A percentile compares a stretch with the other conserved stretches of the same genome.
phyloP scores from a whole-genome alignment of 2,797 vertebrate species.

The Pelobates cultripes region DNA sequence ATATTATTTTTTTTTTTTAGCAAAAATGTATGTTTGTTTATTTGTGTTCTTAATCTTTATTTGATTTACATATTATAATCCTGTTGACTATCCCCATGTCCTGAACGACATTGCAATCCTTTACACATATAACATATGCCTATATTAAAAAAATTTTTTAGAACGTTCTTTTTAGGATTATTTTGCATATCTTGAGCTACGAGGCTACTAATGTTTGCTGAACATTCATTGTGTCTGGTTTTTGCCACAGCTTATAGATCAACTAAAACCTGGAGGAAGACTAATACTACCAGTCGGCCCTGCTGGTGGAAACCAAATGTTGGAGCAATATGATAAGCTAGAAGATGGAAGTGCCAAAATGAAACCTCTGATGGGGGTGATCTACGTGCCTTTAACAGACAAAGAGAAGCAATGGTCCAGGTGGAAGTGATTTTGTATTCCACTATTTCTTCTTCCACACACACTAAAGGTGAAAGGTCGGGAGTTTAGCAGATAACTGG shows the following conservation, averaged over 20 bases:
- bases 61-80: too few relatives aligned
- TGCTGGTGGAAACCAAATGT: conserved; percentile 97
- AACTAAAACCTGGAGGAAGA: conserved; percentile 95
- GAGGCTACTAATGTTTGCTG: too few relatives aligned
- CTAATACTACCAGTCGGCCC: conserved; percentile 97
- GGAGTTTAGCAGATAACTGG: conserved; percentile 84
- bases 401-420: conserved; percentile 99
- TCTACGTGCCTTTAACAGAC: conserved; percentile 99
- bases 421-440: conserved; percentile 99
- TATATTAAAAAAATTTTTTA: too few relatives aligned
- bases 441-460: conserved; percentile 84
- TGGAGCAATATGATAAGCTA: conserved; percentile 98
- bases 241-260: conserved; percentile 89
- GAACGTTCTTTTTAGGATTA: too few relatives aligned
- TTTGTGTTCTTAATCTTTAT: too few relatives aligned
- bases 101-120: too few relatives aligned
- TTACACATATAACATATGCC: too few relatives aligned
- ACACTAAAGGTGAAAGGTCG: conserved; percentile 93
- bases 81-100: too few relatives aligned
- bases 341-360: conserved; percentile 97
- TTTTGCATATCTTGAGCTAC: too few relatives aligned
- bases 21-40: too few relatives aligned
- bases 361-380: conserved; percentile 99
- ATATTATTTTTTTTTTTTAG: too few relatives aligned
- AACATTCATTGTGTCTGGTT: conserved; percentile 20